These are phyloP conservation scores for Nomada flava DNA, from an alignment of 2,888 invertebrate genomes.

Conservation along the genomic window DNA sequence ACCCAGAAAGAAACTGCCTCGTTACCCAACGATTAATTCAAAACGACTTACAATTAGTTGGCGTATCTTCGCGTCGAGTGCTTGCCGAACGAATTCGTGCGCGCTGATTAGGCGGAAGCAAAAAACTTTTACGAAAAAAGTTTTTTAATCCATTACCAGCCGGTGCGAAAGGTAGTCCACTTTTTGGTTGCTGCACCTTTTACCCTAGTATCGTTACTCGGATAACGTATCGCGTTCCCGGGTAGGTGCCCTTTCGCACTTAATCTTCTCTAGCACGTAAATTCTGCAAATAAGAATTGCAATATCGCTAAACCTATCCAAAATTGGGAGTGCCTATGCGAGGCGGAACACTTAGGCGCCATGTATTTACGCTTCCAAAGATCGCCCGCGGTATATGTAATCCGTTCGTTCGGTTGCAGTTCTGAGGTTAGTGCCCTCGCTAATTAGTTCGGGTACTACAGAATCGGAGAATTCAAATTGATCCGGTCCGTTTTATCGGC, in stretches of 20 bases:
- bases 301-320: neutral
- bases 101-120: slow-evolving; percentile 41
- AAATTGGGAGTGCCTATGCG: slow-evolving; percentile 2
- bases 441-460: slow-evolving; percentile 62
- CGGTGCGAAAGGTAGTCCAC: neutral
- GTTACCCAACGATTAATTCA: slow-evolving; percentile 60
- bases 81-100: slow-evolving; percentile 23
- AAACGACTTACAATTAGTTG: slow-evolving; percentile 58
- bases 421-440: slow-evolving; percentile 59
- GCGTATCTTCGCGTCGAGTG: slow-evolving; percentile 52
- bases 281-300: neutral
- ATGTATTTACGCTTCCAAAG: slow-evolving; percentile 27
- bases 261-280: too few relatives aligned
- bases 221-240: too few relatives aligned
- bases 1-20: slow-evolving; percentile 53
- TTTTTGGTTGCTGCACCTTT: neutral
- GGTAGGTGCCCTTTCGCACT: too few relatives aligned
- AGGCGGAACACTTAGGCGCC: slow-evolving; percentile 3
- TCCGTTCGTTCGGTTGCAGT: slow-evolving; percentile 54
- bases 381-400: slow-evolving; percentile 54
- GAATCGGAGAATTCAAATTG: slow-evolving; percentile 41
- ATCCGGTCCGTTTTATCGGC: slow-evolving; percentile 54
- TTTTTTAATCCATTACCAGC: slow-evolving; percentile 45
- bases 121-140: slow-evolving; percentile 35
- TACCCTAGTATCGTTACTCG: neutral